Base-by-base conservation (phyloP, 2,113 vertebrate genomes). In the Cephalopholis sonnerati region DNA sequence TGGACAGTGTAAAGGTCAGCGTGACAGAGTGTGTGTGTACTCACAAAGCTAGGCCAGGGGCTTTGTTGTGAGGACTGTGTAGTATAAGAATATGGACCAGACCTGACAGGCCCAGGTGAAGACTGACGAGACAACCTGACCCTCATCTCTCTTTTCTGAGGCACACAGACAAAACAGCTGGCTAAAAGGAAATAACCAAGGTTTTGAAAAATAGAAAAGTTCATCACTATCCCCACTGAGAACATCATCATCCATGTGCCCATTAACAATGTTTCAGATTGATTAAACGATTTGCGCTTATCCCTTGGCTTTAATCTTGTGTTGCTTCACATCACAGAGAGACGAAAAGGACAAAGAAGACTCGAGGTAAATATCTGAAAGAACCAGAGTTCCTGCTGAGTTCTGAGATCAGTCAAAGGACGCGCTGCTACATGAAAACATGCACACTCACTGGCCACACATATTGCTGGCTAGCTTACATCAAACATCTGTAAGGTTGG, bases 161-260 rank as follows among this genome's bases (percentile, higher is more conserved):
- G 59, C 67, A 83, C 46, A 67, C 20, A 79, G 15, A 79, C 3
- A 57, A 25, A 50, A 76, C 50, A 70, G 13, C 17, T 53, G 50
- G 27, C 29, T 41, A 39, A 20, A 18, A 62, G 22, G 66, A 29
- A 17, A 15, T 48, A 24, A 54, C 10, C n/a, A 10, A 27, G 32
- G 5, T 25, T 55, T 64, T 25, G 27, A 53, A 36, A 32, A 36
- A 22, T 53, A 4, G 25, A 39, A 8, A 25, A 16, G 16, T 39
- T 64, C 4, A 39, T 8, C 41, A 46, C n/a, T 46, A 51, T 51
- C 54, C 20, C 32, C 48, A 58, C 24, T 29, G 18, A 59, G 46
- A 29, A 12, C 6, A 39, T 39, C 67, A 39, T 55, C 67, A 24
- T 39, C 32, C 29, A 39, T 24, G 29, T 55, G 51, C 55, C 32